Percentiles rank a stretch among this genome's conserved stretches.
These are phyloP conservation scores for Tiaroga cobitis DNA, from an alignment of 2,797 vertebrate genomes.

Conservation along the genomic window DNA sequence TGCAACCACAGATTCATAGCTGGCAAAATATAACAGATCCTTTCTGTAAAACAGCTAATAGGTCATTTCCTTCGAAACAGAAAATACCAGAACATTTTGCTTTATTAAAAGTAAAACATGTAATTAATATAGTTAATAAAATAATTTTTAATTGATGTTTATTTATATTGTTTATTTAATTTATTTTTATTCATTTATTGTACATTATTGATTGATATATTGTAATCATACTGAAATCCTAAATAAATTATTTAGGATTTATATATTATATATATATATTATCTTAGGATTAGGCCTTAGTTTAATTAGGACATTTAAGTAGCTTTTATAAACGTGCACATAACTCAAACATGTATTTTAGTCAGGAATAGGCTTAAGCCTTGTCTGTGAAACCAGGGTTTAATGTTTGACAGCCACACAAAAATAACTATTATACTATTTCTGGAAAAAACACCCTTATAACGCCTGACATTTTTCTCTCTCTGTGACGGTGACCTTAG, in stretches of 20 bases:
- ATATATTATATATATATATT: no score
- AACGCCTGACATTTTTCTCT: conserved; percentile 6
- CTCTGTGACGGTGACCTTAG: conserved; percentile 3
- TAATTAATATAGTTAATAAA: not conserved
- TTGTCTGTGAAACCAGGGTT: not conserved
- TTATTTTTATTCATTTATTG: not conserved
- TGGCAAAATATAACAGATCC: not conserved
- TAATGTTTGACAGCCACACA: not conserved
- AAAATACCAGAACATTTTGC: not conserved
- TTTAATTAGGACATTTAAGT: not conserved
- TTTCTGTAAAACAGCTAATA: not conserved
- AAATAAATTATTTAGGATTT: no score
- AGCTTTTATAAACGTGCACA: not conserved
- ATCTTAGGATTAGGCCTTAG: not conserved
- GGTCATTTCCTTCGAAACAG: not conserved
- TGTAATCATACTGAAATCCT: not conserved
- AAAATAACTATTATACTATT: not conserved
- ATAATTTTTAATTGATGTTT: not conserved
- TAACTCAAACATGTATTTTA: not conserved
- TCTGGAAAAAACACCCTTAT: not conserved
- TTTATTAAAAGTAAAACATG: not conserved
- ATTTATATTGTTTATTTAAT: not conserved
- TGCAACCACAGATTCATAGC: not conserved
- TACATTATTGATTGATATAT: not conserved
- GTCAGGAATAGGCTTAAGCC: not conserved